Base-by-base conservation (phyloP, 2,797 vertebrate species). In the Enteromius fasciolatus region DNA sequence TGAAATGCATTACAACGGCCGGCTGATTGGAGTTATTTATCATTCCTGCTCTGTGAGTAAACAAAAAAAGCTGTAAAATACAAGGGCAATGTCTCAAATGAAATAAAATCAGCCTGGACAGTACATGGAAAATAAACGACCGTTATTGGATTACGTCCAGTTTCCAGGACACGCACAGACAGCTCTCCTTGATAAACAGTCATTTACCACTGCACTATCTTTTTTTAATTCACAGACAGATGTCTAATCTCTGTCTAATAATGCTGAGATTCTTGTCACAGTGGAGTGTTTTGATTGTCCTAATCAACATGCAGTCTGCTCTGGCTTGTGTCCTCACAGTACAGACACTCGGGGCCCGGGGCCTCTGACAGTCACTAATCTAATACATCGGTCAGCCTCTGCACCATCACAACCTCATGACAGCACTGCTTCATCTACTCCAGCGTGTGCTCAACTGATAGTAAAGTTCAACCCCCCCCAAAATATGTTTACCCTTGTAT, bases 311-410 rank as follows among this genome's bases (percentile, higher is more conserved):
- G n/a, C 72, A 25, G 66, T 67, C 59, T 25, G 74, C 11, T 72
- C 61, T 36, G 61, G 67, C 52, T 67, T 67, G 33, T 73, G 78
- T 81, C 46, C 33, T 64, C 20, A 41, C 52, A 48, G 33, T 28
- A 81, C 67, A 76, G 69, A 69, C 75, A 25, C 7, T 31, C 9
- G 4, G 69, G 69, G 25, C 82, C 83, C 14, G 10, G 59, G 84
- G 74, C 82, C 78, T 84, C 61, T 72, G 36, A 54, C 66, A 63
- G 68, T 82, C 59, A 75, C 85, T 81, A 75, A 81, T 68, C 78
- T 68, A 83, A 83, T 83, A 31, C 44, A 59, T 75, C 57, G 15
- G 17, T 74, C 80, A 31, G 75, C 31, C 39, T 73, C 48, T n/a
- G 75, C 20, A n/a, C 61, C 20, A 15, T 36, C 41, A 11, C 72